These are phyloP conservation scores for Melanotaenia maccullochi DNA, from an alignment of 2,797 vertebrate genomes.

Conservation along the genomic window DNA sequence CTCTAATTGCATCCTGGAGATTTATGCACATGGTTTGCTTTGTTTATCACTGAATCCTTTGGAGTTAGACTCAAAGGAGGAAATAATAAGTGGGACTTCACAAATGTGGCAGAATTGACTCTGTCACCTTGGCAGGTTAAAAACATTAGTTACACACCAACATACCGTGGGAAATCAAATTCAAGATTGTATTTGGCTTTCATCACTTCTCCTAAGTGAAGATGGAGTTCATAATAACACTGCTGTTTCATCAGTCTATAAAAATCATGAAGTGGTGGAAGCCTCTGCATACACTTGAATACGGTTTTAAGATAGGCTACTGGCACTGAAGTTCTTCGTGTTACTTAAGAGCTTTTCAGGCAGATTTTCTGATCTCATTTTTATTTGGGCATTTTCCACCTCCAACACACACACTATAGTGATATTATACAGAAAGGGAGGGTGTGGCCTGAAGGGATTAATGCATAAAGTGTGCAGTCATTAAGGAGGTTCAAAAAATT, in stretches of 20 bases:
- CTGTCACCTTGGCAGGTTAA: constrained; percentile 49
- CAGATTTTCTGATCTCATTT: too few species aligned
- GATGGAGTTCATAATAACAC: constrained; percentile 7
- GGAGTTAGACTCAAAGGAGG: constrained; percentile 6
- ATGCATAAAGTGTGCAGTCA: neutral
- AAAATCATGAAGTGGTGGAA: neutral
- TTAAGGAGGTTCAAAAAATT: neutral
- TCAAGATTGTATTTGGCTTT: constrained; percentile 35
- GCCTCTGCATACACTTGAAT: neutral
- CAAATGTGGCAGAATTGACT: constrained; percentile 38
- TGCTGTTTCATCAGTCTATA: neutral
- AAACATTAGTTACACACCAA: constrained; percentile 49
- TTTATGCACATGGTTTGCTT: constrained; percentile 5
- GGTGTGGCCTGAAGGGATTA: neutral
- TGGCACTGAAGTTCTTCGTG: neutral
- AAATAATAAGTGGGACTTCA: constrained; percentile 46
- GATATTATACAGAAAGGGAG: neutral
- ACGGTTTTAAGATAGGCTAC: neutral
- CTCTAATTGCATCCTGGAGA: constrained; percentile 20
- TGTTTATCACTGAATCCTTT: constrained; percentile 15
- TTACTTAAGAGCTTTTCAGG: too few species aligned
- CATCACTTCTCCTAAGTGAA: constrained; percentile 22
- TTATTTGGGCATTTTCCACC: neutral
- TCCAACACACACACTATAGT: neutral
- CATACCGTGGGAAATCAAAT: constrained; percentile 34